Percentiles rank a stretch among this genome's conserved stretches.
Conservation (phyloP, 2,888 invertebrate species). For the Trichopria drosophilae region DNA sequence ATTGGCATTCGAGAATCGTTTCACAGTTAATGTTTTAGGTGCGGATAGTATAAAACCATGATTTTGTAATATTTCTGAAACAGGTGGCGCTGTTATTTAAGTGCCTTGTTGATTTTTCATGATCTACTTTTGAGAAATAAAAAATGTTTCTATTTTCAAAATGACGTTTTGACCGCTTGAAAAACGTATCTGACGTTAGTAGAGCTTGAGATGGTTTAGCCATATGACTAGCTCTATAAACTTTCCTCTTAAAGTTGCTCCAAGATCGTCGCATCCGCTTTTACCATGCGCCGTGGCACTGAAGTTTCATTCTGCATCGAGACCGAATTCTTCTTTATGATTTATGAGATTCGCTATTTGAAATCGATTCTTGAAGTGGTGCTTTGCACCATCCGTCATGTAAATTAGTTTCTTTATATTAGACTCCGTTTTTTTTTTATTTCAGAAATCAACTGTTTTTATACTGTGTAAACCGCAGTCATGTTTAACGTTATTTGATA, state of each 20-base stretch:
- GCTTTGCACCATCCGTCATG: too few species aligned
- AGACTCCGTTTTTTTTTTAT: neutral
- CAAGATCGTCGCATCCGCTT: neutral
- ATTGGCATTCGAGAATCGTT: too few species aligned
- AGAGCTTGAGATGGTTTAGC: conserved; percentile 2
- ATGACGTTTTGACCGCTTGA: neutral
- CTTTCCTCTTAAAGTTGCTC: too few species aligned
- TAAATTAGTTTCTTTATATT: neutral
- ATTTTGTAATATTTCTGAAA: too few species aligned
- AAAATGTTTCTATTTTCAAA: neutral
- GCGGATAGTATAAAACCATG: too few species aligned
- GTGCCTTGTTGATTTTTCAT: neutral
- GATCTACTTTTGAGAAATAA: too few species aligned
- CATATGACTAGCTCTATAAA: neutral
- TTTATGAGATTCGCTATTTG: neutral
- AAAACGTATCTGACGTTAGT: neutral
- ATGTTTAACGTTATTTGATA: neutral
- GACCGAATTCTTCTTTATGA: too few species aligned
- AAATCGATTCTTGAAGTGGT: neutral
- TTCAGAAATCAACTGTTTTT: neutral
- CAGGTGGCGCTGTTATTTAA: conserved; percentile 2
- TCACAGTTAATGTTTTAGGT: too few species aligned
- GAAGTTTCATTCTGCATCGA: neutral
- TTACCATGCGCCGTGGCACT: neutral
- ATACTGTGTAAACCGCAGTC: neutral